Base-by-base conservation (phyloP, 2,797 vertebrate species). In the Danio aesculapii region DNA sequence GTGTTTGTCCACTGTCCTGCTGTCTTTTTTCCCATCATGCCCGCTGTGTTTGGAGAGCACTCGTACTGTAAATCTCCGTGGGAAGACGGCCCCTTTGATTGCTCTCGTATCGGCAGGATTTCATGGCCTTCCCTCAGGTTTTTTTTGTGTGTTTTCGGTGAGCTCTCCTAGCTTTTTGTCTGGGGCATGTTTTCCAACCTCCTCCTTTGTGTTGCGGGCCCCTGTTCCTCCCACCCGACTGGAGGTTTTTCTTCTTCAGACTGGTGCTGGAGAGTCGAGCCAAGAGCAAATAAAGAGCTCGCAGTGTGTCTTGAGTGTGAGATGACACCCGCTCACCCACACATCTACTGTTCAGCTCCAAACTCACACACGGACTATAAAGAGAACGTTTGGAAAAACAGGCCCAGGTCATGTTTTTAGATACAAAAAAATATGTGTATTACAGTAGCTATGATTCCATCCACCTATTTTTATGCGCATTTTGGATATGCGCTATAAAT, bases 201-300 rank as follows among this genome's bases (percentile, higher is more conserved):
- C 86, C 86, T 76, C 81, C 76, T 89, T 88, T 84, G 79, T 84
- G 79, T 79, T 75, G 82, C 80, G 88, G 87, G 87, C 87, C 87
- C 85, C 76, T 30, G 83, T 88, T 76, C 69, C 81, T 81, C 68
- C 76, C 11, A 83, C 85, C 84, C 85, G 10, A 52, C 64, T 74
- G 88, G 89, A 91, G 87, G 88, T 90, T 92, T 92, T 91, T 90
- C 90, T 91, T 91, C 89, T 91, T 57, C 84, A 81, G 86, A 76
- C 68, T 41, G 75, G 75, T 88, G 85, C 84, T 75, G 74, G 83
- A 91, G 90, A 89, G 90, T 68, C 59, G 0, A 72, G 85, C 91
- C 93, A 93, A 94, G 92, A 88, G 89, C 91, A 94, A 94, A 95
- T 93, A 95, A 92, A 94, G 94, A 93, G 88, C 89, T 92, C 90